phyloP scores from a whole-genome alignment of 2,797 vertebrate species.

The Bovichtus variegatus region DNA sequence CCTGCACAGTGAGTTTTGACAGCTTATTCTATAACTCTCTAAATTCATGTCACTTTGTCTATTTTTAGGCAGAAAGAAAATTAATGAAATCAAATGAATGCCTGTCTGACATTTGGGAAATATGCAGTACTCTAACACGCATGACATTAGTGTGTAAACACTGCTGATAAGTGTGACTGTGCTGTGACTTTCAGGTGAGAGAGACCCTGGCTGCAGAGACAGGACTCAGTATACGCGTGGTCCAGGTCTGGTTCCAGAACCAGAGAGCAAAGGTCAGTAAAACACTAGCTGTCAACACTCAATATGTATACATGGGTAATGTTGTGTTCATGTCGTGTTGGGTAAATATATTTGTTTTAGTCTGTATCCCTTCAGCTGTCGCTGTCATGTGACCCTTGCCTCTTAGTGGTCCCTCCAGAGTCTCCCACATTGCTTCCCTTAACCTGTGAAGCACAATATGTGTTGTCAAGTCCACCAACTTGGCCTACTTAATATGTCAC shows the following conservation, averaged over 20 bases:
- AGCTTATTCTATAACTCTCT: no score
- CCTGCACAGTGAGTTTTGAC: no score
- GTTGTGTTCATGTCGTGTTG: no score
- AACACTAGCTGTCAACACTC: not conserved
- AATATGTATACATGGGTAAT: accelerated
- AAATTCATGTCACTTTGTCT: no score
- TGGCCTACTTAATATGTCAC: not conserved
- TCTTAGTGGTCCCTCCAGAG: not conserved
- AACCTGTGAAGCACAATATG: not conserved
- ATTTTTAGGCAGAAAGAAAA: not conserved
- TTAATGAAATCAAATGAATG: not conserved
- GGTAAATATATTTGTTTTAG: no score
- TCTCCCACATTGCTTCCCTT: not conserved
- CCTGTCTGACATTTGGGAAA: not conserved
- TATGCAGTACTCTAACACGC: not conserved
- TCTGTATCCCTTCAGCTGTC: not conserved
- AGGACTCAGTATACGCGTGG: conserved; percentile 93
- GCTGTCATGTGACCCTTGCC: not conserved
- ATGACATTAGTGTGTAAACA: not conserved
- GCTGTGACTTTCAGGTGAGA: conserved; percentile 86
- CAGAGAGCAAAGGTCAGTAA: conserved; percentile 93
- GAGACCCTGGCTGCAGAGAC: conserved; percentile 96
- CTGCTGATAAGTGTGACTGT: not conserved
- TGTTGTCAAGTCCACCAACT: not conserved
- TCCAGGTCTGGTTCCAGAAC: conserved; percentile 98